Evolutionary conservation across 1,140 invertebrate species (phyloP).

Genomic region (Anastatus disparis): DNA sequence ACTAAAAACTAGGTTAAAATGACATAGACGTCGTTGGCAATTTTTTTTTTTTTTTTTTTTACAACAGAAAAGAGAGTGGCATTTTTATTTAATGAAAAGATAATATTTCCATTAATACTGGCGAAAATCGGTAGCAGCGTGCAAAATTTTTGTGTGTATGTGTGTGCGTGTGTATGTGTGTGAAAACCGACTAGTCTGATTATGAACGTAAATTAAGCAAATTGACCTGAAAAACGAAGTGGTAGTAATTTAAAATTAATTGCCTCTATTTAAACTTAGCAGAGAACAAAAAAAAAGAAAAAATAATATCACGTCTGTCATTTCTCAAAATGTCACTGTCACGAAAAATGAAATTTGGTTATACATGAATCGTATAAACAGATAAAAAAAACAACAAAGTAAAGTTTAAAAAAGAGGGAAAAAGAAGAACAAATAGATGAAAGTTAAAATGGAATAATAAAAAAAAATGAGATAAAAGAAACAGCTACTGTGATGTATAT

Average conservation of each 20-base stretch:
- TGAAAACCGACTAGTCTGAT: no score
- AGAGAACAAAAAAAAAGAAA: no score
- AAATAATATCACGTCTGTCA: slow-evolving; percentile 19
- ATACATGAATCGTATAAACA: slow-evolving; percentile 1
- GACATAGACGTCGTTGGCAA: no score
- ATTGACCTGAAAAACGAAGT: slow-evolving; percentile 18
- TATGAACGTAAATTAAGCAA: slow-evolving; percentile 10
- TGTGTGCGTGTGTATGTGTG: no score
- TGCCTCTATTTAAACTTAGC: slow-evolving; percentile 7
- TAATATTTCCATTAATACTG: slow-evolving; percentile 7
- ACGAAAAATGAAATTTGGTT: slow-evolving; percentile 11
- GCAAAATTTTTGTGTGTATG: no score
- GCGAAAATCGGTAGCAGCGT: not conserved
- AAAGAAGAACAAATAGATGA: not conserved
- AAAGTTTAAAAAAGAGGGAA: not conserved
- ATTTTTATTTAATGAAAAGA: slow-evolving; percentile 20
- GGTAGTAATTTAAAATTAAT: slow-evolving; percentile 27
- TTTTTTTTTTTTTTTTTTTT: no score
- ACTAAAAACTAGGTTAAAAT: no score
- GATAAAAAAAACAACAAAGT: not conserved
- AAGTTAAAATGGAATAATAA: not conserved
- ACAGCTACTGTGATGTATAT: no score
- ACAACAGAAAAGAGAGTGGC: not conserved
- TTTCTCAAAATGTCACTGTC: slow-evolving; percentile 10
- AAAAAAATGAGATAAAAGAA: not conserved